Base-by-base conservation (phyloP, 2,888 invertebrate species). In the Hymenopus coronatus region DNA sequence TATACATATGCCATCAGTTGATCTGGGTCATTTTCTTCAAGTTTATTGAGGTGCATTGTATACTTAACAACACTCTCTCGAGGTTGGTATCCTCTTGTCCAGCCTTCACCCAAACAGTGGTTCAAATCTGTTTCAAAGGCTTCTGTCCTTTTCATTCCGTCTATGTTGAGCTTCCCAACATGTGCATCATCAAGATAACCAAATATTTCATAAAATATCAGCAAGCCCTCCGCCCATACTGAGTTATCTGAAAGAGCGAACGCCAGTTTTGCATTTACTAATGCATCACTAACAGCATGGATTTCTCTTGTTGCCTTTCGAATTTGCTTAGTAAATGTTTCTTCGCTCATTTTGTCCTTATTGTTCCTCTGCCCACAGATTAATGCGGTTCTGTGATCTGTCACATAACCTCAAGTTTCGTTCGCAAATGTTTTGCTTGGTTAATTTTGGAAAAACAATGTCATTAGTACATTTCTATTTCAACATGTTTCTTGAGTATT, bases 181-280 rank as follows among this genome's bases (percentile, higher is more conserved):
- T 94, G 91, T 91, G 96, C 95, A 91, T 95, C 94, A 93, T 97
- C 97, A 0, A 97, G 93, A 92, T 94, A 96, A 90, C 95, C 95
- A 92, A 97, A 97, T 82, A 97, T 94, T 92, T 97, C 96, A 92
- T 97, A 97, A 92, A 97, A 97, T 30, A 96, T 95, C 90, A 97
- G 94, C 28, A 97, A 93, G 1, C 97, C 97, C 91, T 97, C 97
- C 0, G 96, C 96, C 97, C 97, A 97, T 0, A 97, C 96, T 70
- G 94, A 93, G 91, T 96, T 95, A 92, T 97, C 96, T 90, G 95
- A 94, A 90, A 96, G 93, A 86, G 96, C 96, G 91, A 97, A 94
- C 33, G 96, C 96, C 91, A 97, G 95, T 93, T 97, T 97, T 0
- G 97, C 96, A 93, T 97, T 97, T 8, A 97, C 96, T 89, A 97